Evolutionary conservation across 2,113 vertebrate genomes (phyloP).

Genomic region (Passer domesticus): DNA sequence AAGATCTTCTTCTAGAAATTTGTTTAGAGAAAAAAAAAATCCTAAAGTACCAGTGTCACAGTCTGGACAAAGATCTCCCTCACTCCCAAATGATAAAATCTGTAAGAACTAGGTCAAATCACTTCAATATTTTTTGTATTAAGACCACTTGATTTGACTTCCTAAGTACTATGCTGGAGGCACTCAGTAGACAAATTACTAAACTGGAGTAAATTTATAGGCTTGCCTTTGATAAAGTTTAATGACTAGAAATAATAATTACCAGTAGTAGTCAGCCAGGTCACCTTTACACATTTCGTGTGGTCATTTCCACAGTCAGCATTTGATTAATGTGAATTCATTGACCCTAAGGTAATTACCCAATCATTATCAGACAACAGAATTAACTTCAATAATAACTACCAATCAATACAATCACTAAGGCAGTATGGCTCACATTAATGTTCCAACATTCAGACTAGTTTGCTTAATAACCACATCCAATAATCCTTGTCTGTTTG

Average conservation of each 20-base stretch:
- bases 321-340: slow-evolving; percentile 24
- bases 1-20: neutral
- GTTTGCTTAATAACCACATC: slow-evolving; percentile 3
- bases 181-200: neutral
- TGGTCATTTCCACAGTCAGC: slow-evolving; percentile 2
- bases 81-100: neutral
- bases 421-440: neutral
- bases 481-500: neutral
- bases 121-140: neutral
- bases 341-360: slow-evolving; percentile 7
- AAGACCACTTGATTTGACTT: neutral
- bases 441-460: neutral
- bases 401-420: neutral
- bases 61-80: neutral
- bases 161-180: neutral
- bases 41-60: neutral
- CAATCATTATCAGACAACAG: slow-evolving; percentile 18
- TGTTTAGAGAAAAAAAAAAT: neutral
- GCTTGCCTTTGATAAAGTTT: neutral
- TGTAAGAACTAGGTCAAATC: neutral
- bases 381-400: slow-evolving; percentile 16
- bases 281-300: neutral
- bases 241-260: slow-evolving; percentile 23
- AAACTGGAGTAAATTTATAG: neutral
- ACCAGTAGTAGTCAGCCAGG: neutral